These are phyloP conservation scores for Uropetala carovei DNA, from an alignment of 2,888 invertebrate genomes.

Conservation along the genomic window DNA sequence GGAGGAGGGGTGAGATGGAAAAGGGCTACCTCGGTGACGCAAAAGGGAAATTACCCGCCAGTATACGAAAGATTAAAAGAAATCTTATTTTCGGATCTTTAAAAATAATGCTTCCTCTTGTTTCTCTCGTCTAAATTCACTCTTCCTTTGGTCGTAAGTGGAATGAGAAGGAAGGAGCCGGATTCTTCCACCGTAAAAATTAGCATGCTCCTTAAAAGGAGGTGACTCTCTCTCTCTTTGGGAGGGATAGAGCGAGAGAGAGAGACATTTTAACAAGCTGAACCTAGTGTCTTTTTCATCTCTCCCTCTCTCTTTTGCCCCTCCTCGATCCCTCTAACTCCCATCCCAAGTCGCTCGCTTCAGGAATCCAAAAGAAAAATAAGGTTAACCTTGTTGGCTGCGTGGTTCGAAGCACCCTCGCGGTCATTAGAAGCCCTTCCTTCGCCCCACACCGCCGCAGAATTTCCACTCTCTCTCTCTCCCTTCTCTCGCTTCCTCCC, in stretches of 20 bases:
- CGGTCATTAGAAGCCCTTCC: background rate
- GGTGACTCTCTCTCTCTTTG: background rate
- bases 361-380: conserved; percentile 8
- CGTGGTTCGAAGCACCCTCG: conserved; percentile 2
- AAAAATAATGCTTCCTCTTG: background rate
- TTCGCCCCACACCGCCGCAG: background rate
- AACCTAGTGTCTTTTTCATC: conserved; percentile 24
- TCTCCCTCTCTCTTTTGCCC: background rate
- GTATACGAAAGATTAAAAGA: too few relatives aligned
- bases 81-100: background rate
- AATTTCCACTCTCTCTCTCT: background rate
- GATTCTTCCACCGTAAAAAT: conserved; percentile 22
- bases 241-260: background rate
- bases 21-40: too few relatives aligned
- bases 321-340: background rate
- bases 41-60: too few relatives aligned
- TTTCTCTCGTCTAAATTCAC: background rate
- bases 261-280: conserved; percentile 35
- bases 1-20: too few relatives aligned
- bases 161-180: background rate
- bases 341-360: background rate
- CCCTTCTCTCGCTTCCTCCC: background rate
- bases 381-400: background rate
- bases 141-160: background rate
- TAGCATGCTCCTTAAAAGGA: conserved; percentile 32